Conservation (phyloP, 2,113 vertebrate species). For the Fulica atra region DNA sequence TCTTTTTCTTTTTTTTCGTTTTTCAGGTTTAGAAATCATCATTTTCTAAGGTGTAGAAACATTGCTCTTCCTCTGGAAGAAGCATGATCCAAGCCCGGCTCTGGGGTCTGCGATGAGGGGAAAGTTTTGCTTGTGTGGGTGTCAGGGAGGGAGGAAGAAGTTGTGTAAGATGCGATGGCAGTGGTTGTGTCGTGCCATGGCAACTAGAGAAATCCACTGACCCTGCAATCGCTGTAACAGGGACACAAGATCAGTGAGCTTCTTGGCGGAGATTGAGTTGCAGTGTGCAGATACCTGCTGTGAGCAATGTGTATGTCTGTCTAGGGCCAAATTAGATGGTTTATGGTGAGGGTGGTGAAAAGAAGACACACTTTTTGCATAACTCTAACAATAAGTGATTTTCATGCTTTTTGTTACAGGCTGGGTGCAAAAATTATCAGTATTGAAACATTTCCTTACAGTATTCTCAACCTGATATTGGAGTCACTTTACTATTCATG, state of each 20-base stretch:
- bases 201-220: fast-evolving
- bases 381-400: not conserved
- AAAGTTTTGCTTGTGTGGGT: not conserved
- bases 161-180: not conserved
- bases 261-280: not conserved
- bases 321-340: not conserved
- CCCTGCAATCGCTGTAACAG: fast-evolving
- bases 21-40: fast-evolving
- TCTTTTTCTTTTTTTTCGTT: not conserved
- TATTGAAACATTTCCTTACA: not conserved
- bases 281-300: not conserved
- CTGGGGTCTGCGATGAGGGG: not conserved
- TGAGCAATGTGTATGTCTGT: not conserved
- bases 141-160: not conserved
- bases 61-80: not conserved
- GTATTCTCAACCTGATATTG: not conserved
- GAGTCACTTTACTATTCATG: not conserved
- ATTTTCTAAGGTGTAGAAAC: not conserved
- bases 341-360: not conserved
- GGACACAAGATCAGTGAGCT: not conserved
- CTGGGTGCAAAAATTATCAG: not conserved
- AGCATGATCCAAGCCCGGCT: not conserved
- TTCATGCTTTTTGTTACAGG: not conserved
- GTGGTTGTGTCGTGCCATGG: fast-evolving
- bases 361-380: not conserved